Conservation (phyloP, 1,140 invertebrate species). For the Drosophila asahinai region DNA sequence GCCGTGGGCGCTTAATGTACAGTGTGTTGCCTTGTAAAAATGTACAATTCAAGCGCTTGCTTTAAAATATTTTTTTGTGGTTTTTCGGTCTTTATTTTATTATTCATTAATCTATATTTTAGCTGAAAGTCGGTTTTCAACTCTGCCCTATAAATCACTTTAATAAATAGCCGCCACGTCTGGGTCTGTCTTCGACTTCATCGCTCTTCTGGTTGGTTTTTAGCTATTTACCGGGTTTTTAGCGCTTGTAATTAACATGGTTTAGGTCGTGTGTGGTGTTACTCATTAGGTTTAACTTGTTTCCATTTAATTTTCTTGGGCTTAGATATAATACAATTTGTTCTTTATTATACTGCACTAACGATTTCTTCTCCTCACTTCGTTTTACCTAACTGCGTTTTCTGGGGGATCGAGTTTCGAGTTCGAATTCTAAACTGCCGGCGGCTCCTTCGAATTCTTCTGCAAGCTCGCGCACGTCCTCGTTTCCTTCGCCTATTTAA, state of each 20-base stretch:
- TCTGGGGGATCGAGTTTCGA: slow-evolving; percentile 9
- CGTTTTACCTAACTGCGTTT: slow-evolving; percentile 35
- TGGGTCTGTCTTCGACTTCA: slow-evolving; percentile 8
- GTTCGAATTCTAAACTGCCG: slow-evolving; percentile 31
- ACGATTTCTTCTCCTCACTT: slow-evolving; percentile 38
- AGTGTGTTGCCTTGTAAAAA: slow-evolving; percentile 79
- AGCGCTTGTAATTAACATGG: slow-evolving; percentile 74
- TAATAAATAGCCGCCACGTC: slow-evolving; percentile 66
- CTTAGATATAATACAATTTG: slow-evolving; percentile 80
- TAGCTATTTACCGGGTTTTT: slow-evolving; percentile 56
- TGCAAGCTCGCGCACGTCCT: slow-evolving; percentile 2
- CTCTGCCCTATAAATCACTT: slow-evolving; percentile 70
- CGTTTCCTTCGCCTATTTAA: slow-evolving; percentile 22
- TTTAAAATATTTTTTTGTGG: slow-evolving; percentile 72
- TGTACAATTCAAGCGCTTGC: slow-evolving; percentile 81
- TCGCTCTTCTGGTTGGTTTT: slow-evolving; percentile 29
- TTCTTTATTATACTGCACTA: slow-evolving; percentile 65
- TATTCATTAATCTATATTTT: slow-evolving; percentile 74
- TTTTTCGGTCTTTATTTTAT: slow-evolving; percentile 48
- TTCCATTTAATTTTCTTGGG: slow-evolving; percentile 39
- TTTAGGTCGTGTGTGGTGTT: slow-evolving; percentile 46
- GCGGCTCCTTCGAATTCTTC: slow-evolving; percentile 15
- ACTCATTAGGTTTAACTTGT: slow-evolving; percentile 63
- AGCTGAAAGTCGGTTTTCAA: slow-evolving; percentile 61
- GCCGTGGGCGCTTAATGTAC: slow-evolving; percentile 82